Conservation (phyloP, 2,888 invertebrate genomes). For the Coelinius sp. region DNA sequence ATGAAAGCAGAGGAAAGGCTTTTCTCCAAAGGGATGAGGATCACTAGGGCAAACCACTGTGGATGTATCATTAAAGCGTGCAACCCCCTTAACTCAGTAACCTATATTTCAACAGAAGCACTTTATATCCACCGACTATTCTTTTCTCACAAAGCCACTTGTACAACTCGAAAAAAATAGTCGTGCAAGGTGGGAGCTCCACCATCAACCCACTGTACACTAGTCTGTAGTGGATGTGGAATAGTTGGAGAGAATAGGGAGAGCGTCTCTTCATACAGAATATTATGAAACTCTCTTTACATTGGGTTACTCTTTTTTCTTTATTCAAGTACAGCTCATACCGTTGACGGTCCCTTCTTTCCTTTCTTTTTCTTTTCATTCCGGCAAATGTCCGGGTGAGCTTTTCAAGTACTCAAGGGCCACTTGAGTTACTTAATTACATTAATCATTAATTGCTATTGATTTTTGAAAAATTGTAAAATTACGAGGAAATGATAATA, state of each 20-base stretch:
- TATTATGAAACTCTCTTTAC: conserved; percentile 23
- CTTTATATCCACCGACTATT: conserved; percentile 61
- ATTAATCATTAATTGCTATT: not conserved
- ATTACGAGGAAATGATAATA: not conserved
- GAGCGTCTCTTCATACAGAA: conserved; percentile 23
- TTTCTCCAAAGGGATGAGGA: conserved; percentile 40
- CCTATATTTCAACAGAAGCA: conserved; percentile 68
- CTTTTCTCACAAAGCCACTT: conserved; percentile 67
- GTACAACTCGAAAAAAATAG: conserved; percentile 58
- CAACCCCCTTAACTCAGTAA: conserved; percentile 65
- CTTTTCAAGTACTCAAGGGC: conserved; percentile 5
- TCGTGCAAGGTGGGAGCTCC: conserved; percentile 52
- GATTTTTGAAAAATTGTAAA: not conserved
- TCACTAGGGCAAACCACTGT: conserved; percentile 31
- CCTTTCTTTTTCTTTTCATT: conserved; percentile 18
- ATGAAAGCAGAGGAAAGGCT: conserved; percentile 39
- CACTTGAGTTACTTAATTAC: conserved; percentile 17
- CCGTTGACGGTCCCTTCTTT: too few relatives aligned
- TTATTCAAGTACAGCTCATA: conserved; percentile 12
- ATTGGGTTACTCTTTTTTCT: conserved; percentile 8
- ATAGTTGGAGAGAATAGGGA: not conserved
- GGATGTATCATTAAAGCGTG: conserved; percentile 63
- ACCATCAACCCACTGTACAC: not conserved
- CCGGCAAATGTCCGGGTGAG: conserved; percentile 7
- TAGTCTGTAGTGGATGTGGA: conserved; percentile 2